These are phyloP conservation scores for Pelochelys cantorii DNA, from an alignment of 2,797 vertebrate genomes.

Conservation along the genomic window DNA sequence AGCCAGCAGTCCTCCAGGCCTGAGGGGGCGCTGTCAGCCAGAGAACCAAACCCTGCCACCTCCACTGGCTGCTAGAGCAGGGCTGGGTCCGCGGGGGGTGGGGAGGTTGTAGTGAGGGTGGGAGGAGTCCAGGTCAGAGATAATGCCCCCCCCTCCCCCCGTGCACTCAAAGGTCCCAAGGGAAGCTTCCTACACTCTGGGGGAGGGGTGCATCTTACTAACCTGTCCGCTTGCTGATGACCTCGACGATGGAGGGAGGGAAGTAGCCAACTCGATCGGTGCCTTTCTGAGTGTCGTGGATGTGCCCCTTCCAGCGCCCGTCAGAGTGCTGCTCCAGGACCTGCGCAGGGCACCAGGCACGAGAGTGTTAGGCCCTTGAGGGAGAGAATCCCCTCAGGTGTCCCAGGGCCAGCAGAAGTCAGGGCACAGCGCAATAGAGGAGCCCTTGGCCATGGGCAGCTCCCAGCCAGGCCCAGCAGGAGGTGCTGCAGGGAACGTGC, in stretches of 20 bases:
- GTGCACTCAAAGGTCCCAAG: not conserved
- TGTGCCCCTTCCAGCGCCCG: constrained; percentile 97
- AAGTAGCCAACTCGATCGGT: constrained; percentile 96
- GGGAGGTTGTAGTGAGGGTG: not conserved
- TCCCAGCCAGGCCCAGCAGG: not conserved
- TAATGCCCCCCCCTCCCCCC: not conserved
- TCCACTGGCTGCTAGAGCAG: not conserved
- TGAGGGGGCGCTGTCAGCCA: not conserved
- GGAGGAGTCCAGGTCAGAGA: not conserved
- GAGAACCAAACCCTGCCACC: not conserved
- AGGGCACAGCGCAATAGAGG: not conserved
- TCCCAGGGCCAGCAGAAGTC: no score
- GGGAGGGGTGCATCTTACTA: not conserved
- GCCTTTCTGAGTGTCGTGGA: constrained; percentile 92
- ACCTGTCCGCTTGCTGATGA: constrained; percentile 94
- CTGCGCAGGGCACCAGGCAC: constrained; percentile 59
- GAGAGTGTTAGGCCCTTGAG: not conserved
- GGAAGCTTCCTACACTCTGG: not conserved
- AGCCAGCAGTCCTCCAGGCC: not conserved
- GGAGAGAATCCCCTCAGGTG: not conserved
- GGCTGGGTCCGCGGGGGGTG: not conserved
- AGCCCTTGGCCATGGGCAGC: not conserved
- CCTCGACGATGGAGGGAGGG: constrained; percentile 94
- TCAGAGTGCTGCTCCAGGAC: constrained; percentile 95
- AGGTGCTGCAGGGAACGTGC: not conserved